Conservation (phyloP, 2,113 vertebrate species). For the Megaleporinus macrocephalus region DNA sequence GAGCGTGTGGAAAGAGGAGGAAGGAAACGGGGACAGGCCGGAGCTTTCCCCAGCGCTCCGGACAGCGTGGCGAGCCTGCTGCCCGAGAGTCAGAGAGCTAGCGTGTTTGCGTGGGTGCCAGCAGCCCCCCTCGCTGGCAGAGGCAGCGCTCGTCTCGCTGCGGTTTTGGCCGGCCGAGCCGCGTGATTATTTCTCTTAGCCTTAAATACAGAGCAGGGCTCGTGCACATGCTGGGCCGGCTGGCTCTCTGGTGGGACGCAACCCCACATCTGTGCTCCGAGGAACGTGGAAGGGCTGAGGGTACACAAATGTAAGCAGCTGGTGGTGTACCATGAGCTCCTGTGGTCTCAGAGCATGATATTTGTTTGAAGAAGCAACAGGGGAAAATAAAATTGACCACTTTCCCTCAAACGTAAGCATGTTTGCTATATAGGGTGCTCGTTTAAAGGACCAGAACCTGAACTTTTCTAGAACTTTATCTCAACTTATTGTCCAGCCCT, state of each 20-base stretch:
- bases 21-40: slow-evolving; percentile 13
- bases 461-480: no score
- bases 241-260: background rate
- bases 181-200: slow-evolving; percentile 40
- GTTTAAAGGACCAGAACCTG: no score
- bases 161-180: slow-evolving; percentile 35
- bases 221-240: slow-evolving; percentile 5
- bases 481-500: no score
- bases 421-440: no score
- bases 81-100: background rate
- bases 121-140: slow-evolving; percentile 36
- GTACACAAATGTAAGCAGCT: background rate
- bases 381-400: background rate
- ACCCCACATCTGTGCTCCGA: background rate
- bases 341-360: background rate
- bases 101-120: slow-evolving; percentile 23
- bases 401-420: no score
- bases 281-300: background rate
- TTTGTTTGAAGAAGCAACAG: background rate
- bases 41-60: background rate
- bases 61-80: slow-evolving; percentile 7
- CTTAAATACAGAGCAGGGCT: slow-evolving; percentile 48
- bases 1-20: background rate
- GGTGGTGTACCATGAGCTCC: background rate
- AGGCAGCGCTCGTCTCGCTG: slow-evolving; percentile 15